phyloP scores from a whole-genome alignment of 2,797 vertebrate species.

The Micrastur ruficollis region DNA sequence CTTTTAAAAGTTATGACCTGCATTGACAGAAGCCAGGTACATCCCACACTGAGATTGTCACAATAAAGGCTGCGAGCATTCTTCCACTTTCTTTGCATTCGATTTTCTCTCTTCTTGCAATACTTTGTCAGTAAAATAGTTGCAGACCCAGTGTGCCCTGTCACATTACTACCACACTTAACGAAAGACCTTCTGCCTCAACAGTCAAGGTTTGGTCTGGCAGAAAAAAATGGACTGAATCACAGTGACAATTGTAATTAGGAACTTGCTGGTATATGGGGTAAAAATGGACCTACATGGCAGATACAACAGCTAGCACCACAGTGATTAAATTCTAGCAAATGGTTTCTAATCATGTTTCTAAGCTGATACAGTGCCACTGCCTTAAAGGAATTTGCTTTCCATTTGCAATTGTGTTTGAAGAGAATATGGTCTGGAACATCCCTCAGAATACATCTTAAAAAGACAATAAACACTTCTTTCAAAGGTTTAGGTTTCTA shows the following conservation, averaged over 20 bases:
- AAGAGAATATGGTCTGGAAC: background rate
- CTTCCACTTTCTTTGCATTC: background rate
- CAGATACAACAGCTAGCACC: background rate
- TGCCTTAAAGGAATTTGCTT: background rate
- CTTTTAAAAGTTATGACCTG: background rate
- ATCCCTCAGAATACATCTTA: background rate
- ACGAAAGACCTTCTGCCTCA: background rate
- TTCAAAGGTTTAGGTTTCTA: background rate
- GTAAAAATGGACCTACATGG: background rate
- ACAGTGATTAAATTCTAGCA: background rate
- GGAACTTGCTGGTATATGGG: background rate
- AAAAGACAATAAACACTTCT: background rate
- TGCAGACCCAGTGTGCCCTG: background rate
- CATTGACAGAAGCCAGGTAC: background rate
- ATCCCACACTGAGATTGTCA: background rate
- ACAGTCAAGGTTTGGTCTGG: background rate
- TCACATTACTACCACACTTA: background rate
- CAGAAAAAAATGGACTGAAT: background rate
- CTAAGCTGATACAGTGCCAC: background rate
- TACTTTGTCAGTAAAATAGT: background rate
- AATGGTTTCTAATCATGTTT: background rate
- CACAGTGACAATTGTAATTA: background rate
- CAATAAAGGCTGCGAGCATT: background rate
- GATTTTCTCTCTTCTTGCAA: background rate
- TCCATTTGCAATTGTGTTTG: background rate